Evolutionary conservation across 2,797 vertebrate species (phyloP).

Genomic region (Pangasius djambal): DNA sequence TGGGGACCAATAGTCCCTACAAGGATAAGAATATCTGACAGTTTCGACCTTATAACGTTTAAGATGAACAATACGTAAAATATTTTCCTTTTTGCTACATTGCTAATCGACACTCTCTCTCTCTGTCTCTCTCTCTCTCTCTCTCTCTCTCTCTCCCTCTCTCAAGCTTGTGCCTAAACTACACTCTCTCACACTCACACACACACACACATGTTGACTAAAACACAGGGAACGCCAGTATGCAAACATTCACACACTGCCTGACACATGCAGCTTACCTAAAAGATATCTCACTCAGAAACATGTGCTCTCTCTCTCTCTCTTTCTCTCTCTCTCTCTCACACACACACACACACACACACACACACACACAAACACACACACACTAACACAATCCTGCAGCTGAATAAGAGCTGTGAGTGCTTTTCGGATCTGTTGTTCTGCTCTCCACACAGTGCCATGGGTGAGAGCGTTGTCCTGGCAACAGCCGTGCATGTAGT

Average conservation of each 20-base stretch:
- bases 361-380: slow-evolving; percentile 13
- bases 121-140: background rate
- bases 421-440: slow-evolving; percentile 49
- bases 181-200: background rate
- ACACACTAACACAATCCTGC: slow-evolving; percentile 16
- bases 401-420: slow-evolving; percentile 46
- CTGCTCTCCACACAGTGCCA: slow-evolving; percentile 35
- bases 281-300: background rate
- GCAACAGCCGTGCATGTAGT: slow-evolving; percentile 48
- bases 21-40: background rate
- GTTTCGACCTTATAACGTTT: background rate
- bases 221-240: background rate
- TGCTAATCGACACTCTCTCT: background rate
- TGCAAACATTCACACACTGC: background rate
- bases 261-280: slow-evolving; percentile 15
- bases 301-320: background rate
- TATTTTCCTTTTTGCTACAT: background rate
- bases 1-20: background rate
- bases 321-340: background rate
- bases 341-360: background rate
- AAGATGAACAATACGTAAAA: too few species aligned
- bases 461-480: slow-evolving; percentile 53
- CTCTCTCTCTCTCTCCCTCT: background rate
- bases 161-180: too few species aligned
- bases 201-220: background rate